Evolutionary conservation across 2,797 vertebrate species (phyloP).

Genomic region (Sebastes flavidus): DNA sequence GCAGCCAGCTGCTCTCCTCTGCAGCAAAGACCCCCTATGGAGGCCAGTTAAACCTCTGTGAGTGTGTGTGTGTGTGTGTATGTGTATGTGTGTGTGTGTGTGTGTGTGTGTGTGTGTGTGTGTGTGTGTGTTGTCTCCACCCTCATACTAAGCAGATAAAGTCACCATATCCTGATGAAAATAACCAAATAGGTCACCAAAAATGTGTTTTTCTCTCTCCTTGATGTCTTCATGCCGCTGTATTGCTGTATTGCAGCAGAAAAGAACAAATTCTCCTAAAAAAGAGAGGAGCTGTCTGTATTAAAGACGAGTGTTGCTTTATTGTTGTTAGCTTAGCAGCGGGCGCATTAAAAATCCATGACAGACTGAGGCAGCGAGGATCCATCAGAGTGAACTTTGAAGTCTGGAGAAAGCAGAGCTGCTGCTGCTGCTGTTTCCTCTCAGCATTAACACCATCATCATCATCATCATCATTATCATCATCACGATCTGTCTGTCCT

Average conservation of each 20-base stretch:
- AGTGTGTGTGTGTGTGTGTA: background rate
- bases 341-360: background rate
- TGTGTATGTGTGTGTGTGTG: background rate
- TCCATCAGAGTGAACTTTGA: conserved; percentile 29
- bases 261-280: background rate
- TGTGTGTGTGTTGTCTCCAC: background rate
- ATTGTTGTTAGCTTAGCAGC: conserved; percentile 8
- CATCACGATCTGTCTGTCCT: background rate
- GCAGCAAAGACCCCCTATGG: conserved; percentile 38
- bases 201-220: background rate
- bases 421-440: background rate
- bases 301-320: background rate
- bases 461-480: background rate
- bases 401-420: background rate
- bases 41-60: conserved; percentile 26
- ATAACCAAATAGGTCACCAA: conserved; percentile 19
- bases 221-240: background rate
- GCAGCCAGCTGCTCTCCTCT: conserved; percentile 37
- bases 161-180: conserved; percentile 35
- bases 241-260: background rate
- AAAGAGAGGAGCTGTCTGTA: background rate
- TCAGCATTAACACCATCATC: background rate
- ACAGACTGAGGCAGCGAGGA: background rate
- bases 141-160: conserved; percentile 32
- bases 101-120: background rate